Evolutionary conservation across 2,888 invertebrate genomes (phyloP), one percentile per base, ranked within the genome.

Genomic region (Xylocampa areola): DNA sequence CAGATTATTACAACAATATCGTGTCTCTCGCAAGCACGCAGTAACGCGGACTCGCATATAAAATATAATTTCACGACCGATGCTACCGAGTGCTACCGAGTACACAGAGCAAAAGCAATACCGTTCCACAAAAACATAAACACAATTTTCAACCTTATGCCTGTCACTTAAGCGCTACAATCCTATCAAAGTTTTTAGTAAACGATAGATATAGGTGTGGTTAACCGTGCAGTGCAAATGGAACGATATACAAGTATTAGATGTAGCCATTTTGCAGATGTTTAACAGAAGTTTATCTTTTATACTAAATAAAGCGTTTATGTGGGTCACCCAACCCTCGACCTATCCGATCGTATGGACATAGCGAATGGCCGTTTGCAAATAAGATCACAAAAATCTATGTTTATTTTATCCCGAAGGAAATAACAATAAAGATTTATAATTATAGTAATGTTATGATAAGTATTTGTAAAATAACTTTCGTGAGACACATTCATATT

Each of bases 21-120:
- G 29, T 54, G 43, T 54, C 40, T 19, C 8, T 29, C 35, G 32
- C 29, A 43, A 51, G 47, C 48, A 47, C 25, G 36, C 29, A 50
- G 43, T 75, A 51, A 50, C 60, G 36, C 29, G 49, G 40, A 41
- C 47, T 47, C 43, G 51, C 52, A 54, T 57, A 74, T 71, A 75
- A 70, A 76, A 74, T 74, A 76, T 63, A 76, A 68, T 73, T 76
- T 62, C 52, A 70, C 71, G 57, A 69, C 39, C 51, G 29, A 48
- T 58, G 57, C 63, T 53, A 61, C 49, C 64, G 67, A 69, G 48
- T 70, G 67, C 39, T 49, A 44, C 50, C 35, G 47, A 58, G 64
- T 73, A 68, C 69, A 60, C 39, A 19, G 40, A 50, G 43, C 54
- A 68, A 58, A 76, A 63, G 52, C 76, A 57, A 57, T 67, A 35